Conservation (phyloP, 2,888 invertebrate species). For the Orchestes rusci region DNA sequence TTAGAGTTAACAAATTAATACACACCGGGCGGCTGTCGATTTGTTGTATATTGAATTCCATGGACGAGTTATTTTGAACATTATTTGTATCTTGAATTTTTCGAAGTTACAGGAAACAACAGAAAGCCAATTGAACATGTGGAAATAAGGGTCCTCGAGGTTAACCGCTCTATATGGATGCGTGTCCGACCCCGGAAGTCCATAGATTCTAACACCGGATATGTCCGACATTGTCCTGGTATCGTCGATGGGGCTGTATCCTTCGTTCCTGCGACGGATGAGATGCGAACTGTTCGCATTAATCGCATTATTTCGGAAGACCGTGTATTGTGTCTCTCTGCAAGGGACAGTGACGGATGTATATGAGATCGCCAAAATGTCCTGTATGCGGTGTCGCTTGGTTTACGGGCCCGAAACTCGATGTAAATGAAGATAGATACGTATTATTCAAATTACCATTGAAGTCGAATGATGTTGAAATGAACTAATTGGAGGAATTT, state of each 20-base stretch:
- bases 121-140: constrained; percentile 9
- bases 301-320: constrained; percentile 24
- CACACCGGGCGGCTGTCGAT: no score
- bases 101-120: constrained; percentile 4
- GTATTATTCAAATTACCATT: constrained; percentile 23
- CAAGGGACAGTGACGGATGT: constrained; percentile 22
- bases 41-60: no score
- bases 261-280: constrained; percentile 16
- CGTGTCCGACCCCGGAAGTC: constrained; percentile 14
- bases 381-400: constrained; percentile 8
- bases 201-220: constrained; percentile 22
- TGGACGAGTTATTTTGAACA: no score
- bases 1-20: no score
- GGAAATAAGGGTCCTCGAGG: constrained; percentile 13
- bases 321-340: constrained; percentile 21
- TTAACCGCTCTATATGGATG: constrained; percentile 12
- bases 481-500: no score
- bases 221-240: constrained; percentile 21
- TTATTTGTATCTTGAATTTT: no score
- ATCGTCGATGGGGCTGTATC: constrained; percentile 17
- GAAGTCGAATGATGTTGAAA: constrained; percentile 18
- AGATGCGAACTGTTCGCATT: constrained; percentile 21
- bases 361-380: constrained; percentile 17
- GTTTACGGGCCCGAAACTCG: constrained; percentile 15
- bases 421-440: constrained; percentile 24